phyloP scores from a whole-genome alignment of 2,113 vertebrate species.

The Jaculus jaculus region DNA sequence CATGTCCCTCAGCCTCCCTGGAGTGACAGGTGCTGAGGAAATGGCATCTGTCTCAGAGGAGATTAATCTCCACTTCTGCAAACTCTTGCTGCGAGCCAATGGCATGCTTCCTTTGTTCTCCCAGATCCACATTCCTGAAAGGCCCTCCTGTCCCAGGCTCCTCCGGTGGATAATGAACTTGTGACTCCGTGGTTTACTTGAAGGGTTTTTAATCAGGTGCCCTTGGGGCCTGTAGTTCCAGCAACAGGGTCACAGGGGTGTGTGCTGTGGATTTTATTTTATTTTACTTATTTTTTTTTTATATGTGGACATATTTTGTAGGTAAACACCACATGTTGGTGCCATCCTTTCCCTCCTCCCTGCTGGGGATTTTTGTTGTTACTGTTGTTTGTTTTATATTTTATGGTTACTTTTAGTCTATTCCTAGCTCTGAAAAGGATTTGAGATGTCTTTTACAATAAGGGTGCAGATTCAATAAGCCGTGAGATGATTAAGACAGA shows the following conservation, averaged over 20 bases:
- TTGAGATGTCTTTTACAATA: not conserved
- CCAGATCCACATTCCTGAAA: conserved; percentile 18
- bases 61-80: conserved; percentile 45
- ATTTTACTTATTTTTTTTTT: too few species aligned
- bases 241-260: not conserved
- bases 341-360: too few species aligned
- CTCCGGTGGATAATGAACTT: not conserved
- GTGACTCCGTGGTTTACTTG: not conserved
- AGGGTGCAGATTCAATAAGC: not conserved
- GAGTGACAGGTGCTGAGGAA: not conserved
- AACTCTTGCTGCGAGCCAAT: conserved; percentile 8
- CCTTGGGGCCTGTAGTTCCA: not conserved
- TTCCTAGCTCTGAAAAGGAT: not conserved
- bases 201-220: conserved; percentile 40
- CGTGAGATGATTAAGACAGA: not conserved
- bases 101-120: not conserved
- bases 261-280: too few species aligned
- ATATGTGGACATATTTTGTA: too few species aligned
- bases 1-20: not conserved
- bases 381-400: not conserved
- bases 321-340: too few species aligned
- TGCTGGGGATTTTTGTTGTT: not conserved
- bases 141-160: not conserved
- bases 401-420: not conserved
- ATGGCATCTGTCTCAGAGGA: conserved; percentile 20